phyloP scores from a whole-genome alignment of 92 coral and sea anemone genomes.

The Diadumene lineata region DNA sequence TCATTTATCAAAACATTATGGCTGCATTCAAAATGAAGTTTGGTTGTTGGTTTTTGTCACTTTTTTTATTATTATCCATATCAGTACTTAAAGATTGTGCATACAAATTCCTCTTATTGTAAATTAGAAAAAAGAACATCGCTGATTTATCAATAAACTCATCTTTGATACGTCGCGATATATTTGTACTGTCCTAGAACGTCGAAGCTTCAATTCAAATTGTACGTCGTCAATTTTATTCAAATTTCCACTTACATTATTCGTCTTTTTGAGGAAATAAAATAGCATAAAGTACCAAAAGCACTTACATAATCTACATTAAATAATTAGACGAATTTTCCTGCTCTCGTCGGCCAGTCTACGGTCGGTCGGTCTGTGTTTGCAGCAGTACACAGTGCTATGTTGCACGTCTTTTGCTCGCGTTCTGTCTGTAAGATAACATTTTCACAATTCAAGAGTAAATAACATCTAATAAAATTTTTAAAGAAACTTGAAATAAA shows the following conservation, averaged over 20 bases:
- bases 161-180: too few relatives aligned
- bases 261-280: not conserved
- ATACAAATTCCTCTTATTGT: not conserved
- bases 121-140: not conserved
- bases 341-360: not conserved
- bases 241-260: not conserved
- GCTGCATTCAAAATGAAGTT: not conserved
- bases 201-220: too few relatives aligned
- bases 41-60: not conserved
- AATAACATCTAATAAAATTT: not conserved
- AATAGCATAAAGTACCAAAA: not conserved
- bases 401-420: not conserved
- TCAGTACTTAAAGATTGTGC: not conserved
- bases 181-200: too few relatives aligned
- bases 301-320: not conserved
- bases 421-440: not conserved
- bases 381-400: too few relatives aligned
- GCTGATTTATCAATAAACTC: not conserved
- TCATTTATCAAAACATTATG: not conserved
- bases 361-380: too few relatives aligned
- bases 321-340: conserved; percentile 6
- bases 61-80: not conserved
- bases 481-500: not conserved
- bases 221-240: too few relatives aligned
- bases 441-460: not conserved